Evolutionary conservation across 1,140 invertebrate genomes (phyloP).

Genomic region (Liolophura sinensis): DNA sequence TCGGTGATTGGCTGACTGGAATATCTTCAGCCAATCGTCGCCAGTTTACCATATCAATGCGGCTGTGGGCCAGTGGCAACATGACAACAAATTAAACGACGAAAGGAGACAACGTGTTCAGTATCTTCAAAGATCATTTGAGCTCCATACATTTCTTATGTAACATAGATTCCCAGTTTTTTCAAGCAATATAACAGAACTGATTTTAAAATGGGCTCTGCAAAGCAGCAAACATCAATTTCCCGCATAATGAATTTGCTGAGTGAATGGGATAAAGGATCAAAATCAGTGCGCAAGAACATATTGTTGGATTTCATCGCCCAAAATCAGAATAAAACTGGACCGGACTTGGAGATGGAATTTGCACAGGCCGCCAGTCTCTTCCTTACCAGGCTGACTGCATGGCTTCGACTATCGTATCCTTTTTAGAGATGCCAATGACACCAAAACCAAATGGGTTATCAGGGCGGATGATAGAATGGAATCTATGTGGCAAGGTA

Average conservation of each 20-base stretch:
- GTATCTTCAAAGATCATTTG: too few relatives aligned
- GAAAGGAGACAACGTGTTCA: too few relatives aligned
- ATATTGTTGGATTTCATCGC: constrained; percentile 55
- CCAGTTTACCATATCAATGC: too few relatives aligned
- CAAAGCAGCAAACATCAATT: constrained; percentile 55
- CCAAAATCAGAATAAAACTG: constrained; percentile 58
- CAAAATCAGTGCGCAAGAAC: constrained; percentile 44
- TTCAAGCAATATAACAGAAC: not conserved
- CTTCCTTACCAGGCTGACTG: constrained; percentile 57
- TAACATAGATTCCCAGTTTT: too few relatives aligned
- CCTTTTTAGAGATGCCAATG: constrained; percentile 25
- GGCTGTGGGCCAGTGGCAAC: too few relatives aligned
- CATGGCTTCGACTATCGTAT: constrained; percentile 58
- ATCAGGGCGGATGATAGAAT: too few relatives aligned
- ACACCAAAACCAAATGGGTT: too few relatives aligned
- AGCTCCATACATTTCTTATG: too few relatives aligned
- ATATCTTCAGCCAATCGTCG: too few relatives aligned
- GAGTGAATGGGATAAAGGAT: constrained; percentile 58
- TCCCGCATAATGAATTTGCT: constrained; percentile 51
- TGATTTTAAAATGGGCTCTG: constrained; percentile 45
- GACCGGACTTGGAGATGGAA: constrained; percentile 56
- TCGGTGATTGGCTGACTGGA: too few relatives aligned
- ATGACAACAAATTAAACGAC: too few relatives aligned
- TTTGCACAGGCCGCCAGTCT: constrained; percentile 59
- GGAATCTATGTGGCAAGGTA: too few relatives aligned